phyloP scores from a whole-genome alignment of 2,888 invertebrate species.

The Ariolimax columbianus region DNA sequence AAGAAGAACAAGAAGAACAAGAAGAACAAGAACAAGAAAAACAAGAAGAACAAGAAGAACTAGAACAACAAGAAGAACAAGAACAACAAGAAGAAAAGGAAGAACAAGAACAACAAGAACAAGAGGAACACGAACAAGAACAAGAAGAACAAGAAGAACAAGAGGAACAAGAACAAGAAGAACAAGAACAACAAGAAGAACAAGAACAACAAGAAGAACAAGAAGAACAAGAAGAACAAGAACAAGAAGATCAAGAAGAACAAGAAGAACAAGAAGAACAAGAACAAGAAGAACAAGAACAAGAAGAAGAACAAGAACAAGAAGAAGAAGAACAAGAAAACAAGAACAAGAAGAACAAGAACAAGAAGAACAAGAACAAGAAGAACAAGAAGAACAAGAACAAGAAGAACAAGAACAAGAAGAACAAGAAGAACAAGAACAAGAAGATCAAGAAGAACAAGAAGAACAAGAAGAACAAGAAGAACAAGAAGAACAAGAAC shows the following conservation, averaged over 20 bases:
- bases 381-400: slow-evolving; percentile 13
- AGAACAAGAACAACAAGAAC: background rate
- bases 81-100: background rate
- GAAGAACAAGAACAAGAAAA: no score
- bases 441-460: slow-evolving; percentile 3
- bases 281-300: background rate
- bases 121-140: slow-evolving; percentile 40
- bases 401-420: background rate
- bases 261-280: background rate
- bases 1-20: background rate
- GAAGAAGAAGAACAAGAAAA: no score
- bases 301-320: slow-evolving; percentile 24
- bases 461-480: slow-evolving; percentile 1
- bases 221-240: background rate
- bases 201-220: background rate
- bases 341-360: no score
- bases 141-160: no score
- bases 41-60: no score
- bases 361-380: slow-evolving; percentile 4
- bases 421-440: background rate
- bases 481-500: slow-evolving; percentile 18
- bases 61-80: slow-evolving; percentile 8
- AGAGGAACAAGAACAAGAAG: no score
- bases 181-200: background rate
- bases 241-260: slow-evolving; percentile 1